Conservation (phyloP, 2,113 vertebrate genomes). For the Gasterosteus aculeatus region DNA sequence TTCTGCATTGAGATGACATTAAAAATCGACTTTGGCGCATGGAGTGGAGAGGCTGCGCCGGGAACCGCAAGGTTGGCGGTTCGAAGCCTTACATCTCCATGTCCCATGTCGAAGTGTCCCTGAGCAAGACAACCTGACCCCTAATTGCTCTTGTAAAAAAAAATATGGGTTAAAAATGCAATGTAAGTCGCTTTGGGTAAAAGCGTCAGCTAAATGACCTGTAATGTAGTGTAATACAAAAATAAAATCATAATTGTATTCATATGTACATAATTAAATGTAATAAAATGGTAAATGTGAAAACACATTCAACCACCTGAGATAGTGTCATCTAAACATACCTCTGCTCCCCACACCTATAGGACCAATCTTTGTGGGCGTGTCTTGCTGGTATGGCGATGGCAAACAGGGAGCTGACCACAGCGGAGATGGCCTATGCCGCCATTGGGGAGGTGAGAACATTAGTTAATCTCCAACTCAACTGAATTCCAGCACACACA, state of each 20-base stretch:
- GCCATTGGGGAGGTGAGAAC: conserved; percentile 89
- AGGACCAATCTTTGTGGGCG: conserved; percentile 94
- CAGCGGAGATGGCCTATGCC: conserved; percentile 93
- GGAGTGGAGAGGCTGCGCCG: too few relatives aligned
- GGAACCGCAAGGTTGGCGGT: too few relatives aligned
- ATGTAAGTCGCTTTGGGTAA: too few relatives aligned
- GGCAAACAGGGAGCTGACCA: conserved; percentile 87
- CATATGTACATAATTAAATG: neutral
- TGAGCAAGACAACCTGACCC: too few relatives aligned
- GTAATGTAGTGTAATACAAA: too few relatives aligned
- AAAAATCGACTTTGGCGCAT: neutral
- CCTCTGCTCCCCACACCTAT: conserved; percentile 16
- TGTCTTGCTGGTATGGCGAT: conserved; percentile 97
- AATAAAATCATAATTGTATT: neutral
- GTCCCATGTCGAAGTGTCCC: too few relatives aligned
- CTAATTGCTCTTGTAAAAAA: too few relatives aligned
- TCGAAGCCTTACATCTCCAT: too few relatives aligned
- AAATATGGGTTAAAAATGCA: too few relatives aligned
- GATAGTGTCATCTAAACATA: neutral
- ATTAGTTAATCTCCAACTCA: neutral
- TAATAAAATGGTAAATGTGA: neutral
- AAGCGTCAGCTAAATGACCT: too few relatives aligned
- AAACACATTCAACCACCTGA: neutral
- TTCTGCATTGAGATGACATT: neutral
- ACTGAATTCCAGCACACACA: neutral